These are phyloP conservation scores for Tachycineta bicolor DNA, from an alignment of 2,113 vertebrate species.

Conservation along the genomic window DNA sequence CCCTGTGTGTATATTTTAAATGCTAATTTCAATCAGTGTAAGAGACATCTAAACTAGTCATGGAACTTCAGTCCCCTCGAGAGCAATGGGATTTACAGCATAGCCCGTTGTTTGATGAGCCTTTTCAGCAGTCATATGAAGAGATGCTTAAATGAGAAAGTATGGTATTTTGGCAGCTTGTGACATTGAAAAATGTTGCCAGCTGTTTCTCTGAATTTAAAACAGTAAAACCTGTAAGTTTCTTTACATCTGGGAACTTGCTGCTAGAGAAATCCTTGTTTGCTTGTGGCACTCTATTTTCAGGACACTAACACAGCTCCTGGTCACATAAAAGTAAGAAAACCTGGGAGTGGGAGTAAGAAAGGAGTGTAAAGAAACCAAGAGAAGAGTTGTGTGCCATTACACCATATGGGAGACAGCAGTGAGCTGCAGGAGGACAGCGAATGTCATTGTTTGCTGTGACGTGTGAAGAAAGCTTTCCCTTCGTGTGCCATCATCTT, in stretches of 20 bases:
- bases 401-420: neutral
- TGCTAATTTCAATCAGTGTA: conserved; percentile 33
- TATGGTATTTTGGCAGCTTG: neutral
- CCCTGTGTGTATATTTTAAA: conserved; percentile 5
- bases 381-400: neutral
- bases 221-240: neutral
- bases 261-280: neutral
- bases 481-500: neutral
- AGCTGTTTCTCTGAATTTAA: neutral
- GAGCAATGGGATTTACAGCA: neutral
- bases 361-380: neutral
- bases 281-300: neutral
- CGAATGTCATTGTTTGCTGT: neutral
- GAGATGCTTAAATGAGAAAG: neutral
- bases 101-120: conserved; percentile 1
- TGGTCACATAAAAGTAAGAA: neutral
- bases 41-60: neutral
- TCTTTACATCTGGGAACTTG: neutral
- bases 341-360: neutral
- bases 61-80: neutral
- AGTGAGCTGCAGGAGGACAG: neutral
- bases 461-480: neutral
- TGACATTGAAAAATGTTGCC: neutral
- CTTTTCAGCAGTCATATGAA: neutral
- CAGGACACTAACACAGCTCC: neutral